Base-by-base conservation (phyloP, 2,113 vertebrate species). In the Phalacrocorax aristotelis region DNA sequence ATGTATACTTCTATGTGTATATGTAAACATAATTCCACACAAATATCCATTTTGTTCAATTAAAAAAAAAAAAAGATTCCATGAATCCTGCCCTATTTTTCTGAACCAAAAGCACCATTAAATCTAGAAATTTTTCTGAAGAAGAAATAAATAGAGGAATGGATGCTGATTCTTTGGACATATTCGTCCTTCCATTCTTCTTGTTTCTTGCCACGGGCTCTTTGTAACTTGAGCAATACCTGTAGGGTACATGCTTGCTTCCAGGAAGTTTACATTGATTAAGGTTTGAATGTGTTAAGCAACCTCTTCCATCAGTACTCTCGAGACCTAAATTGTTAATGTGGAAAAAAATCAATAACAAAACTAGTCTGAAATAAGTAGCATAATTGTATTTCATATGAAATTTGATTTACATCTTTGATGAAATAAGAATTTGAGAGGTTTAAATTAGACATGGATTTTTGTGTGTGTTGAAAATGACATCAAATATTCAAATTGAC, bases 401-500 rank as follows among this genome's bases (percentile, higher is more conserved):
- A 86, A 95, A 90, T 90, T 69, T 87, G 18, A 87, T 96, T 94
- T 96, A 65, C 52, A 78, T 91, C 48, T 93, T 87, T 78, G 57
- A 85, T 89, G 81, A 93, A 81, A 58, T 38, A 85, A 70, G 19
- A 89, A 81, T 81, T 51, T 78, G 51, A 66, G 71, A 89, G 30
- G 10, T 83, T 89, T 94, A 81, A 97, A 87, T 87, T 87, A 92
- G 46, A 81, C n/a, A 86, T 54, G 30, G 27, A 81, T 70, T 92
- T 90, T 70, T n/a, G 17, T 32, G 11, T 75, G 51, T 78, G 32
- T 71, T 89, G 46, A 87, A 92, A 92, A 94, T 87, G 83, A 6
- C 60, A 74, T 80, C 25, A 86, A 78, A 81, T 80, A 86, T 84
- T 91, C 88, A 91, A 92, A 86, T 42, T 89, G 32, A n/a, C n/a